phyloP scores from a whole-genome alignment of 2,113 vertebrate genomes.

The Manacus vitellinus region DNA sequence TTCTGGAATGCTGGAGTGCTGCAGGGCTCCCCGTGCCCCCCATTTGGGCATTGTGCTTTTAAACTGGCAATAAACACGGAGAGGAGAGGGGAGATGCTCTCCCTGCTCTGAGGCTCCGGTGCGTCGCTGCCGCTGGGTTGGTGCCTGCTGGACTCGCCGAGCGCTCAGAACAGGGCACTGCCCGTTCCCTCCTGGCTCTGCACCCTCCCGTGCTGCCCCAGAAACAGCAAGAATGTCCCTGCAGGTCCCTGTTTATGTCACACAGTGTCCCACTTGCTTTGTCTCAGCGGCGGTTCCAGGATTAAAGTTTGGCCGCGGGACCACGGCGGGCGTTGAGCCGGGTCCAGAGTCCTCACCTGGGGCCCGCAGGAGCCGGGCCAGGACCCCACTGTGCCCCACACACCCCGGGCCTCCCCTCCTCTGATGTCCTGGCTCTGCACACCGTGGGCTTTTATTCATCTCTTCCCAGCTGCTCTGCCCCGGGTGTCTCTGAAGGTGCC shows the following conservation, averaged over 20 bases:
- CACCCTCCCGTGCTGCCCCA: neutral
- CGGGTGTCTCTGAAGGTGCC: neutral
- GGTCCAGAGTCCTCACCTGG: neutral
- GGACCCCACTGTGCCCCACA: neutral
- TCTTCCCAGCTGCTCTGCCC: neutral
- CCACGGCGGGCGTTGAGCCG: rapidly evolving
- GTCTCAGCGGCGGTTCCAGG: neutral
- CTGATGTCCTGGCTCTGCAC: neutral
- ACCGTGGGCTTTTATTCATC: neutral
- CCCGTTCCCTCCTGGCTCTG: neutral
- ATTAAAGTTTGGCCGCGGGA: neutral
- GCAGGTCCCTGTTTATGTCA: neutral
- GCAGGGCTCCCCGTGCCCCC: neutral
- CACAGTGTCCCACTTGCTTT: neutral
- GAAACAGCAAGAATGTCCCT: neutral
- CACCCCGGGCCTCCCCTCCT: neutral
- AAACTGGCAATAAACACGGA: slow-evolving; percentile 14
- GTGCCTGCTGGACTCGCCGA: neutral
- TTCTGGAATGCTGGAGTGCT: neutral
- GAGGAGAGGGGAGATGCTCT: neutral
- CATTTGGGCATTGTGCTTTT: neutral
- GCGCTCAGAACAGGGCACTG: neutral
- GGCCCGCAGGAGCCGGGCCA: neutral
- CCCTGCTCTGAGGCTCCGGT: neutral
- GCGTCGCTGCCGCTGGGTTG: neutral